Evolutionary conservation across 2,797 vertebrate species (phyloP), one percentile per base, ranked within the genome.

Genomic region (Poeciliopsis presidionis): DNA sequence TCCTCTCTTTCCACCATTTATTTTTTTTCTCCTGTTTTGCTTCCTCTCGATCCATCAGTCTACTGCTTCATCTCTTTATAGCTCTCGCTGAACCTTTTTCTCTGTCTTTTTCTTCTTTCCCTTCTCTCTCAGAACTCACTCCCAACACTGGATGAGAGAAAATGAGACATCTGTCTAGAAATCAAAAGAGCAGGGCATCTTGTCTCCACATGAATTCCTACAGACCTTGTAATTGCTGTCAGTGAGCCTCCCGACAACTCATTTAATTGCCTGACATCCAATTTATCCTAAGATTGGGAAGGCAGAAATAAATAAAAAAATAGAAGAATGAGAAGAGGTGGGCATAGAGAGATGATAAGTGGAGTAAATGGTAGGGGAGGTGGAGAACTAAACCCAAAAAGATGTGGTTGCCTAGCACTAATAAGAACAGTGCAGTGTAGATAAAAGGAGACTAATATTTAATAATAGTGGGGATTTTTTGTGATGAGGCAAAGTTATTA

Each of bases 181-280:
- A 88, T 87, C 86, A 88, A 79, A 90, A 79, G 87, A 85, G 82
- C 85, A 70, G 80, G 85, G 84, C 41, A 80, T 84, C 76, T 22
- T 76, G 43, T 87, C 89, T 91, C 88, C 82, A 89, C 89, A 91
- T 88, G 89, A 93, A 90, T 92, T 91, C 89, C 83, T 76, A 81
- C 91, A 91, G 92, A 93, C 93, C 91, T 94, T 90, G 81, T 93
- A 94, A 93, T 94, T 93, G 91, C 94, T 94, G 93, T 93, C 93
- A 91, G 91, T 47, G 53, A 91, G 79, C 80, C 84, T 81, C 81
- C 80, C 16, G 75, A 93, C 92, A 93, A 91, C 91, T 92, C 86
- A 88, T 74, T 93, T 95, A 94, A 94, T 94, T 94, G 92, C 91
- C 87, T 90, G 88, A 83, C 84, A 83, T 91, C 84, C 89, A 90